phyloP scores from a whole-genome alignment of 2,888 invertebrate species.

The Adelphocoris suturalis region DNA sequence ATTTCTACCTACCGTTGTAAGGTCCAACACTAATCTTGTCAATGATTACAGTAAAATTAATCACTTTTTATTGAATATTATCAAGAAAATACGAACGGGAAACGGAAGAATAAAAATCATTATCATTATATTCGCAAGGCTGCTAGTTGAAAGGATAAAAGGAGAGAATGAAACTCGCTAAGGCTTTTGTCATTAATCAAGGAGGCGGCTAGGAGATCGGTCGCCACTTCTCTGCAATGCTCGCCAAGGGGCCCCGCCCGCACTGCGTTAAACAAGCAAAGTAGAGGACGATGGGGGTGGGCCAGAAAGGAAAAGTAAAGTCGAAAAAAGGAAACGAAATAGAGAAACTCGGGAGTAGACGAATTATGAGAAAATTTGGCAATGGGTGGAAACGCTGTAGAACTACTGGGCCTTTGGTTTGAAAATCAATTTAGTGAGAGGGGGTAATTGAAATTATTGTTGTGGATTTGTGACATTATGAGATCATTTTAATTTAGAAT shows the following conservation, averaged over 20 bases:
- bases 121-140: background rate
- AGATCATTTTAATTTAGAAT: too few species aligned
- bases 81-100: background rate
- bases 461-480: too few species aligned
- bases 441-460: background rate
- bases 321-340: background rate
- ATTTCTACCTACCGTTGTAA: too few species aligned
- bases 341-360: background rate
- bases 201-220: constrained; percentile 44
- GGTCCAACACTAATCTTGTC: too few species aligned
- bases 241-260: constrained; percentile 49
- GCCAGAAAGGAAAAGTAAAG: constrained; percentile 1
- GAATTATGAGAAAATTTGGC: background rate
- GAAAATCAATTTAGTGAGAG: background rate
- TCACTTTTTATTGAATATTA: background rate
- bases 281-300: background rate
- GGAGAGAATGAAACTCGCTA: constrained; percentile 12
- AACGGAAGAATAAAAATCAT: background rate
- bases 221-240: constrained; percentile 3
- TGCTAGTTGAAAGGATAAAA: background rate
- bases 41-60: background rate
- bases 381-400: background rate
- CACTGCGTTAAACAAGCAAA: constrained; percentile 44
- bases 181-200: constrained; percentile 54
- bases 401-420: background rate